phyloP scores from a whole-genome alignment of 2,113 vertebrate genomes.

The Scomber scombrus region DNA sequence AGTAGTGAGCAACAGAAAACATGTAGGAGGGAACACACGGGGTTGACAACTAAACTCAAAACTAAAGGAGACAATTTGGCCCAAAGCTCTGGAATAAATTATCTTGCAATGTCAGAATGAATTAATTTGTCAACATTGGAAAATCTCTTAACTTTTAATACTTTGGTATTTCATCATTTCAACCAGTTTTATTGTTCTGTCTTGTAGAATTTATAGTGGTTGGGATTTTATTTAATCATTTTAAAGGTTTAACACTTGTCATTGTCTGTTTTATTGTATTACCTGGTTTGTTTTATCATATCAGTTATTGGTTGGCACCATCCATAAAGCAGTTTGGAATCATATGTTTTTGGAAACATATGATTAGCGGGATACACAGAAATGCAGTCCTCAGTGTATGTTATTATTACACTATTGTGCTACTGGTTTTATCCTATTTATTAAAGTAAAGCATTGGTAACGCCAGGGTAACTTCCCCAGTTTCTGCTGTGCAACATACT shows the following conservation, averaged over 20 bases:
- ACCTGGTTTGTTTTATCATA: not conserved
- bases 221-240: not conserved
- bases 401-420: not conserved
- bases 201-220: too few species aligned
- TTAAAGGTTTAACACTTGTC: not conserved
- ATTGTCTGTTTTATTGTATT: not conserved
- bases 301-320: not conserved
- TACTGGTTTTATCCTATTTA: not conserved
- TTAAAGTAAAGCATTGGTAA: not conserved
- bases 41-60: constrained; percentile 2
- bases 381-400: not conserved
- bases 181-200: not conserved
- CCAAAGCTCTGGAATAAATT: constrained; percentile 18
- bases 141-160: not conserved
- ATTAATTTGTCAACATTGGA: not conserved
- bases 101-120: constrained; percentile 9
- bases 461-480: not conserved
- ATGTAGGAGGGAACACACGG: not conserved
- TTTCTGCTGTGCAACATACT: not conserved
- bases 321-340: not conserved
- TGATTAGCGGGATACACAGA: not conserved
- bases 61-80: constrained; percentile 10
- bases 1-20: constrained; percentile 8
- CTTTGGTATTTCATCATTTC: not conserved
- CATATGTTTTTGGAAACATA: not conserved